A percentile compares a stretch with the other conserved stretches of the same genome.
phyloP scores from a whole-genome alignment of 2,113 vertebrate species.

The Gymnarchus niloticus region DNA sequence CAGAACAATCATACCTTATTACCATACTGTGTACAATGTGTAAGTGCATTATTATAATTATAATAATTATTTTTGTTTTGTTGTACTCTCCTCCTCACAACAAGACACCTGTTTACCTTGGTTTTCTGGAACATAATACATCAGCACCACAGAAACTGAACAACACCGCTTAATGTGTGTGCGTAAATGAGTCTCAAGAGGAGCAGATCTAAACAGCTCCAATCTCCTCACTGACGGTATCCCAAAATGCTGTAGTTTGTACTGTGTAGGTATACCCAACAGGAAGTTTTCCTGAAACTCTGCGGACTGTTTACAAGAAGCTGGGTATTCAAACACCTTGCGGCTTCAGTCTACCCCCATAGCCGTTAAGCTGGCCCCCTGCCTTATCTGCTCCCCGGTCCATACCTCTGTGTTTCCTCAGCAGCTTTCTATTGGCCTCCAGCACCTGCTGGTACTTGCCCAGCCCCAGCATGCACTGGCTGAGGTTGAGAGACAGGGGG shows the following conservation, averaged over 20 bases:
- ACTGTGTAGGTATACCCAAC: neutral
- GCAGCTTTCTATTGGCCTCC: slow-evolving; percentile 74
- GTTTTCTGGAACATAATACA: neutral
- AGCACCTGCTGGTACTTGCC: slow-evolving; percentile 76
- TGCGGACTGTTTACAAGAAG: neutral
- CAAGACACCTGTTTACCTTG: neutral
- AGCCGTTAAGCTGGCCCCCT: neutral
- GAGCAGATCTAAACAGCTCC: neutral
- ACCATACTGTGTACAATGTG: too few relatives aligned
- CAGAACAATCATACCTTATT: neutral
- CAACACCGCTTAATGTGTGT: neutral
- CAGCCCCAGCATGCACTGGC: slow-evolving; percentile 83
- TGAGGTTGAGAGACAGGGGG: slow-evolving; percentile 82
- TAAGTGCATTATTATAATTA: neutral
- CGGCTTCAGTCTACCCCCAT: neutral
- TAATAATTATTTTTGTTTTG: neutral
- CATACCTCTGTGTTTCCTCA: slow-evolving; percentile 76
- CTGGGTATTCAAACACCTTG: neutral
- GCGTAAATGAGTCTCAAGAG: too few relatives aligned
- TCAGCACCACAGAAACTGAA: neutral
- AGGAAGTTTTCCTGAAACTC: neutral
- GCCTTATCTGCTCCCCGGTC: too few relatives aligned
- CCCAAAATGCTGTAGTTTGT: neutral
- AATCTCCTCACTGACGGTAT: neutral
- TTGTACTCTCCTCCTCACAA: neutral